Conservation (phyloP, 1,140 invertebrate species). For the Aleiodes sp. region DNA sequence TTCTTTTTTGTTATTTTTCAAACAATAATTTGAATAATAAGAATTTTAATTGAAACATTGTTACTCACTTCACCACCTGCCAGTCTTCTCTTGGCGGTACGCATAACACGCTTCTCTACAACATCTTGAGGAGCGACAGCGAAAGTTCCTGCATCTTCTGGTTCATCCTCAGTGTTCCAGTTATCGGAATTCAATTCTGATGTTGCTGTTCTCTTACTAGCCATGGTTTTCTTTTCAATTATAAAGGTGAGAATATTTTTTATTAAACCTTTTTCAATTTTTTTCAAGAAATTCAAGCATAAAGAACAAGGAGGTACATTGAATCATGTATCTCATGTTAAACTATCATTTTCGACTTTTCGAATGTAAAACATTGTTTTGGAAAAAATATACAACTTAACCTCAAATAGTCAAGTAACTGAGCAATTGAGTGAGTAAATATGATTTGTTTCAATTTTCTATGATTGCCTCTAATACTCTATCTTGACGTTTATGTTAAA, state of each 20-base stretch:
- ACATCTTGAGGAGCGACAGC: slow-evolving; percentile 75
- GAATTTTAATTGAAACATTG: slow-evolving; percentile 25
- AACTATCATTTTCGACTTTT: too few species aligned
- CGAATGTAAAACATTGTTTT: neutral
- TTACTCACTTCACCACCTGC: slow-evolving; percentile 38
- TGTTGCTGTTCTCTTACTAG: slow-evolving; percentile 2
- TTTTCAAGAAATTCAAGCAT: too few species aligned
- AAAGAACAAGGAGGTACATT: too few species aligned
- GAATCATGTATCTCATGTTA: too few species aligned
- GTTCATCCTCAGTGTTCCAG: slow-evolving; percentile 86
- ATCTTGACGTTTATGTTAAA: neutral
- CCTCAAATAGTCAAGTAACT: neutral
- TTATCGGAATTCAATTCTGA: slow-evolving; percentile 54
- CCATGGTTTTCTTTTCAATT: too few species aligned
- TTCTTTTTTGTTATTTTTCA: too few species aligned
- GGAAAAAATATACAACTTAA: neutral
- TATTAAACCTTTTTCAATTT: too few species aligned
- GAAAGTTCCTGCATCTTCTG: slow-evolving; percentile 81
- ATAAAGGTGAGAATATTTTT: too few species aligned
- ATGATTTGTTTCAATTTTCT: neutral
- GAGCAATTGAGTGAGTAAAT: neutral
- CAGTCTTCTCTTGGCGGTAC: slow-evolving; percentile 77
- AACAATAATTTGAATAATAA: slow-evolving; percentile 3
- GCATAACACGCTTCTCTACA: slow-evolving; percentile 79
- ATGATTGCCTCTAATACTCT: neutral